Evolutionary conservation across 2,113 vertebrate species (phyloP).

Genomic region (Steatornis caripensis): DNA sequence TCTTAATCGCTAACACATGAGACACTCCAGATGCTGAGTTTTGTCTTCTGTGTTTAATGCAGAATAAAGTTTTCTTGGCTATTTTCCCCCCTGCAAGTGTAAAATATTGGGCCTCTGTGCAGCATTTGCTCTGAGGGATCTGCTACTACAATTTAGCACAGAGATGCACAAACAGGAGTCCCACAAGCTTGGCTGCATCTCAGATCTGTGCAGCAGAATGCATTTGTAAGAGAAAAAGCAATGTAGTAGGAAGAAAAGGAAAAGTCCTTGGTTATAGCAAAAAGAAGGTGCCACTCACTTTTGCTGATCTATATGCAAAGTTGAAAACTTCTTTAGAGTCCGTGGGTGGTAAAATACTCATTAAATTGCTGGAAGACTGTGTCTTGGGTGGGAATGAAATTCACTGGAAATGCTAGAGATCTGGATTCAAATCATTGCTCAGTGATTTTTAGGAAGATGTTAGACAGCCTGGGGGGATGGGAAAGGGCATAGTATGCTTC

Average conservation of each 20-base stretch:
- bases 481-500: not conserved
- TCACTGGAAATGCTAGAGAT: not conserved
- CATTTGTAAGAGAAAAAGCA: not conserved
- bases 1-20: constrained; percentile 35
- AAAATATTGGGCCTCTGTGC: constrained; percentile 2
- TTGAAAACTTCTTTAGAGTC: not conserved
- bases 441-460: not conserved
- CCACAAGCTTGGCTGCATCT: not conserved
- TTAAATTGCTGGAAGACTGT: not conserved
- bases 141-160: not conserved
- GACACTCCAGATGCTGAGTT: constrained; percentile 10
- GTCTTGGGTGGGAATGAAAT: not conserved
- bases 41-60: constrained; percentile 17
- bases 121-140: constrained; percentile 22
- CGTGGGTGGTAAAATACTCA: not conserved
- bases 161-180: not conserved
- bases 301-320: not conserved
- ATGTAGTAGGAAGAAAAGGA: not conserved
- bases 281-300: not conserved
- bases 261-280: not conserved
- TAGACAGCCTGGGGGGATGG: not conserved
- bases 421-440: not conserved
- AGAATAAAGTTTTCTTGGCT: constrained; percentile 26
- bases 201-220: not conserved
- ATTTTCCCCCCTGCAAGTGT: not conserved